Evolutionary conservation across 2,888 invertebrate species (phyloP), one percentile per base, ranked within the genome.

Genomic region (Slavum lentiscoides): DNA sequence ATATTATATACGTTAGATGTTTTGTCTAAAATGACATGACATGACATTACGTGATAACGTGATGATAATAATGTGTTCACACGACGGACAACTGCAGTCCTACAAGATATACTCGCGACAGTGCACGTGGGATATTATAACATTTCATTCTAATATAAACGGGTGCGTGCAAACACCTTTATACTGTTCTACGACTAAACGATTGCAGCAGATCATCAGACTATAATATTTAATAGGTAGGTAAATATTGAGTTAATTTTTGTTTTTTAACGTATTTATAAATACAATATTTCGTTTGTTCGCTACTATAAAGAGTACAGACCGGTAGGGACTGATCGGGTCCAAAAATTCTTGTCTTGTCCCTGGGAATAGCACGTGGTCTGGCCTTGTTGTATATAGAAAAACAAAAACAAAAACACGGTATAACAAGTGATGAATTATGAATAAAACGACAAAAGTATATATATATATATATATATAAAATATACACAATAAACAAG

Each of bases 311-410:
- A 43, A 11, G 9, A 77, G 77, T 77, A 77, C 77, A 77, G 77
- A 77, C 77, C 77, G 69, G 77, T 77, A 62, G 77, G 77, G 77
- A 77, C 77, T 70, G 77, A 77, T 77, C 69, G 77, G 62, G 77
- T 77, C 77, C 77, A 77, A 69, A 77, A 77, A 69, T 77, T 37
- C 69, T 77, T 77, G 77, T 77, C 77, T 69, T 77, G 77, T 77
- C 69, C 77, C 69, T 68, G 77, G 62, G 69, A 37, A 77, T 77
- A 77, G 77, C 77, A 68, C 37, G 77, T 77, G 77, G 77, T 77
- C 77, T 77, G 77, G 77, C 77, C 77, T 77, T 77, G 68, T 30
- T 30, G 30, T 30, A 30, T 61, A 70, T 74, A 74, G 66, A 66
- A 66, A 74, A 62, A 77, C 68, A 64, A 74, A 72, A 74, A 77